Evolutionary conservation across 2,797 vertebrate species (phyloP), one percentile per base, ranked within the genome.

Genomic region (Notolabrus celidotus): DNA sequence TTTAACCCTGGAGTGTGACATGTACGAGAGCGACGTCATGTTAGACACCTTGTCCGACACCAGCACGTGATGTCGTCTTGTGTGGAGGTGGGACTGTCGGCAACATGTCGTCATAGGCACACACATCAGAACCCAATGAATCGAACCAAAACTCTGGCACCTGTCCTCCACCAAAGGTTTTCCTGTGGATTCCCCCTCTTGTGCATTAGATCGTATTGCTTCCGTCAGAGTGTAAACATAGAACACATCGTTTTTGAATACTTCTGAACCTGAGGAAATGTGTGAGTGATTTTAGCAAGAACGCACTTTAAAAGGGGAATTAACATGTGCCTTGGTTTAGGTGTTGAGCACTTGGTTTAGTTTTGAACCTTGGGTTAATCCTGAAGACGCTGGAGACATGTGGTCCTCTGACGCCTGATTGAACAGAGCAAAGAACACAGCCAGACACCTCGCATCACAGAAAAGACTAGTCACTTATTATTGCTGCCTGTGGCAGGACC

Each of bases 1-100:
- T 69, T 93, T 98, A 78, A 94, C 96, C 1, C 94, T 98, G 72
- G 98, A 99, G 91, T 98, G 97, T n/a, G 97, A 99, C 87, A 97
- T 98, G 96, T 98, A 97, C 6, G 97, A 99, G 92, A 99, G 95
- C 27, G 97, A 99, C 79, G 96, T 99, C 95, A 98, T 98, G 96
- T 90, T 99, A 81, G 97, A 99, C 91, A 99, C 97, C 0, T 94
- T 99, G 95, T 99, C 98, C 22, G 98, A 99, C 93, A 96, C 97
- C 46, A 99, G 97, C 84, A 97, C 96, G 15, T 99, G 96, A 99
- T 89, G 49, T 53, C 61, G 10, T 23, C 46, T 42, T 2, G 54
- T 50, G 51, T 31, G 56, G 77, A 63, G 82, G 71, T 60, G 67
- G 77, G 79, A 67, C 75, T 77, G 80, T 81, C 41, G 1, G 56